phyloP scores from a whole-genome alignment of 2,888 invertebrate genomes.

The Dolichopus griseipennis region DNA sequence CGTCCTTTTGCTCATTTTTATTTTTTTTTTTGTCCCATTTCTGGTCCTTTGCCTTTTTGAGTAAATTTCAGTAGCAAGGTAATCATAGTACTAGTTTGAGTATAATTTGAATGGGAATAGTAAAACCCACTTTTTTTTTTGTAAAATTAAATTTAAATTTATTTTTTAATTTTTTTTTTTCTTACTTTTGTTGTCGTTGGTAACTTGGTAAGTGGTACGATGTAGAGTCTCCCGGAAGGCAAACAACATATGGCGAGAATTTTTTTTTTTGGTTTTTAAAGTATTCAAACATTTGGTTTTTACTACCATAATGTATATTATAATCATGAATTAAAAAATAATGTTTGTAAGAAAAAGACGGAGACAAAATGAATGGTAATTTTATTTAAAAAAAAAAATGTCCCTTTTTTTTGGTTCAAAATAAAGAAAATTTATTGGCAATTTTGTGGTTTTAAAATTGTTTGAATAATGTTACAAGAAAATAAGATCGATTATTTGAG shows the following conservation, averaged over 20 bases:
- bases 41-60: no score
- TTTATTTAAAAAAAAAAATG: neutral
- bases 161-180: no score
- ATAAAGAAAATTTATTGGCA: neutral
- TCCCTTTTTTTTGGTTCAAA: neutral
- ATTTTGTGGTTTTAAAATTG: conserved; percentile 4
- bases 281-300: no score
- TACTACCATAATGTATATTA: neutral
- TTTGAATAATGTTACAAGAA: neutral
- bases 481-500: neutral
- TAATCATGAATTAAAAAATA: neutral
- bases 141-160: no score
- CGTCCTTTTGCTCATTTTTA: no score
- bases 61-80: no score
- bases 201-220: no score
- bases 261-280: neutral
- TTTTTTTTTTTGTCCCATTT: no score
- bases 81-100: no score
- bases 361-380: neutral
- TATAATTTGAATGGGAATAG: no score
- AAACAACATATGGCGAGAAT: neutral
- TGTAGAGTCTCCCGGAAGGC: neutral
- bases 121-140: no score
- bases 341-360: neutral
- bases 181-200: no score